Conservation (phyloP, 2,113 vertebrate genomes). For the Electrona antarctica region DNA sequence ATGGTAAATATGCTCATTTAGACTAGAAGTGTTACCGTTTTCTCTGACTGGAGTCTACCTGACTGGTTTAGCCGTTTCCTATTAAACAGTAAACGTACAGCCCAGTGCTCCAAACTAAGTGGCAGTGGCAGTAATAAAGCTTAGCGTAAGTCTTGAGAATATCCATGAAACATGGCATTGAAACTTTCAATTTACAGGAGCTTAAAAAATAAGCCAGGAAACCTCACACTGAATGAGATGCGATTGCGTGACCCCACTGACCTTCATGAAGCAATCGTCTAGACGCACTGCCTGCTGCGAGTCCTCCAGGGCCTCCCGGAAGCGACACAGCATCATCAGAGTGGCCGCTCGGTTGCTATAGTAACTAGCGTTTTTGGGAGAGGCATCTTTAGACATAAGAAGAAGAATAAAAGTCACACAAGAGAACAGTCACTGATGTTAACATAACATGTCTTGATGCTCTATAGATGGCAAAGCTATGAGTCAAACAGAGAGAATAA, state of each 20-base stretch:
- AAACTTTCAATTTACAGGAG: too few relatives aligned
- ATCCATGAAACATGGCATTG: too few relatives aligned
- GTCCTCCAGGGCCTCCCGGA: slow-evolving; percentile 90
- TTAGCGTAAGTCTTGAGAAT: too few relatives aligned
- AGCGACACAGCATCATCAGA: slow-evolving; percentile 90
- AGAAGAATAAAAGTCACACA: slow-evolving; percentile 1
- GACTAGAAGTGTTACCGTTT: too few relatives aligned
- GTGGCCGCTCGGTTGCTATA: slow-evolving; percentile 95
- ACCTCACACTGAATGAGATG: too few relatives aligned
- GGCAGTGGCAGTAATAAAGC: too few relatives aligned
- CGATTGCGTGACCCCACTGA: slow-evolving; percentile 55
- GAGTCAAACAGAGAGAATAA: neutral
- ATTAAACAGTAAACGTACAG: too few relatives aligned
- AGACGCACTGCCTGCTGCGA: slow-evolving; percentile 93
- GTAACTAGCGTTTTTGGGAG: slow-evolving; percentile 91
- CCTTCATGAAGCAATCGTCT: slow-evolving; percentile 92
- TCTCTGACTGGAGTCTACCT: too few relatives aligned
- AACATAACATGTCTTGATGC: neutral
- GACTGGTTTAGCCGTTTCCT: too few relatives aligned
- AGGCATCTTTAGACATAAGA: slow-evolving; percentile 76
- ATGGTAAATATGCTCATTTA: too few relatives aligned
- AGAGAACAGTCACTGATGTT: neutral
- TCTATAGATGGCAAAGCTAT: neutral
- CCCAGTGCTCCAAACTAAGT: too few relatives aligned
- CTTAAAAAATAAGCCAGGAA: too few relatives aligned